These are phyloP conservation scores for Heliconius himera DNA, from an alignment of 1,140 invertebrate species.

Conservation along the genomic window DNA sequence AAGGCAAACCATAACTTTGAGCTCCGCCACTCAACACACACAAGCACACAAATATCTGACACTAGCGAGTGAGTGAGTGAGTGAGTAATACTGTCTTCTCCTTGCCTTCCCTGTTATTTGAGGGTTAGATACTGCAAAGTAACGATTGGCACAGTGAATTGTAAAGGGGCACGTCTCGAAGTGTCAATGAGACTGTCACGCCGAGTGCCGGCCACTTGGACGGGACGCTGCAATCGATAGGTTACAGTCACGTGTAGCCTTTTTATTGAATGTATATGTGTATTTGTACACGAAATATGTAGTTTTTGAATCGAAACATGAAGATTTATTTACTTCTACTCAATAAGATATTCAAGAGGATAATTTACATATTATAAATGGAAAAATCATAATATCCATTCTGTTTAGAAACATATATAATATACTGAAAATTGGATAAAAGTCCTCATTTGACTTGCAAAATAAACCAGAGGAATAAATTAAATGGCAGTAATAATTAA, in stretches of 20 bases:
- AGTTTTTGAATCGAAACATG: neutral
- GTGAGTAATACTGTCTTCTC: no score
- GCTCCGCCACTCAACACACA: no score
- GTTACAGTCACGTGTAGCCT: constrained; percentile 14
- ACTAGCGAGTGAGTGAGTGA: no score
- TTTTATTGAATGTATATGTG: neutral
- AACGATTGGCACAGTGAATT: constrained; percentile 17
- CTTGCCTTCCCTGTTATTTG: neutral
- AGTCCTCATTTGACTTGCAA: no score
- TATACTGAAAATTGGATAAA: no score
- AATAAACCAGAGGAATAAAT: no score
- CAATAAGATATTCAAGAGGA: neutral
- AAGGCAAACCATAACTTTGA: no score
- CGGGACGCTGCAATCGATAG: constrained; percentile 17
- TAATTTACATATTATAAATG: no score
- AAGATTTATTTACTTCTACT: neutral
- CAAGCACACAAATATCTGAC: no score
- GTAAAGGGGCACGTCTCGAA: constrained; percentile 21
- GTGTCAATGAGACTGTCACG: constrained; percentile 25
- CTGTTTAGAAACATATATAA: no score
- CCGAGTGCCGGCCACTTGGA: constrained; percentile 25
- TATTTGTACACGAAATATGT: neutral
- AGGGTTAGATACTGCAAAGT: neutral
- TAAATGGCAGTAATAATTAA: no score
- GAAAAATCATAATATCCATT: no score